Evolutionary conservation across 2,797 vertebrate genomes (phyloP).

Genomic region (Synaphobranchus kaupii): DNA sequence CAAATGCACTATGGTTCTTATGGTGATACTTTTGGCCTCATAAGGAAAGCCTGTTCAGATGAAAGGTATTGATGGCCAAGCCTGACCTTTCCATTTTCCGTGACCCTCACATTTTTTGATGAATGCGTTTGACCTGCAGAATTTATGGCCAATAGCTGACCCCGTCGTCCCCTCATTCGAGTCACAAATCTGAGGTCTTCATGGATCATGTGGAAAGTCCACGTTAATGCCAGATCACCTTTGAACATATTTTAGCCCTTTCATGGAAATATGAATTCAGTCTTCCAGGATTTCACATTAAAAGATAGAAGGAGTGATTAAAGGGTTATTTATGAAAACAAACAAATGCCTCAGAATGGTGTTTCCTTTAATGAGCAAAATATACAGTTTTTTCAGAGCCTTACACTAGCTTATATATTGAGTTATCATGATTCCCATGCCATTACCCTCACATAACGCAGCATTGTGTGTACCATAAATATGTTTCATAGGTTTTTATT

Average conservation of each 20-base stretch:
- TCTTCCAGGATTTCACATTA: not conserved
- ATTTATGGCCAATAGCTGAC: not conserved
- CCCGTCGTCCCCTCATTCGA: not conserved
- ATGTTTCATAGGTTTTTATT: not conserved
- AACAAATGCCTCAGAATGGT: not conserved
- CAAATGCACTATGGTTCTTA: not conserved
- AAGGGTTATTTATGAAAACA: not conserved
- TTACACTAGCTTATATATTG: not conserved
- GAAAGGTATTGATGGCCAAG: not conserved
- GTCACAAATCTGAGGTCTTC: not conserved
- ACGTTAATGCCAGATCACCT: not conserved
- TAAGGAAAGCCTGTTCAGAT: not conserved
- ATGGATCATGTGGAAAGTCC: not conserved
- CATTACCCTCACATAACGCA: not conserved
- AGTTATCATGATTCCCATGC: not conserved
- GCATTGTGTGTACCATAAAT: not conserved
- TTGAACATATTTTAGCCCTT: not conserved
- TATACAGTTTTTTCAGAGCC: not conserved
- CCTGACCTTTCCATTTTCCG: not conserved
- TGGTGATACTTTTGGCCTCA: not conserved
- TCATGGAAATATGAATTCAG: not conserved
- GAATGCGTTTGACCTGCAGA: not conserved
- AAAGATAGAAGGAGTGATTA: not conserved
- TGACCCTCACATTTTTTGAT: no score
- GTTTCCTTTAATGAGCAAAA: not conserved